A percentile compares a stretch with the other conserved stretches of the same genome.
Evolutionary conservation across 2,113 vertebrate genomes (phyloP).

Genomic region (Reinhardtius hippoglossoides): DNA sequence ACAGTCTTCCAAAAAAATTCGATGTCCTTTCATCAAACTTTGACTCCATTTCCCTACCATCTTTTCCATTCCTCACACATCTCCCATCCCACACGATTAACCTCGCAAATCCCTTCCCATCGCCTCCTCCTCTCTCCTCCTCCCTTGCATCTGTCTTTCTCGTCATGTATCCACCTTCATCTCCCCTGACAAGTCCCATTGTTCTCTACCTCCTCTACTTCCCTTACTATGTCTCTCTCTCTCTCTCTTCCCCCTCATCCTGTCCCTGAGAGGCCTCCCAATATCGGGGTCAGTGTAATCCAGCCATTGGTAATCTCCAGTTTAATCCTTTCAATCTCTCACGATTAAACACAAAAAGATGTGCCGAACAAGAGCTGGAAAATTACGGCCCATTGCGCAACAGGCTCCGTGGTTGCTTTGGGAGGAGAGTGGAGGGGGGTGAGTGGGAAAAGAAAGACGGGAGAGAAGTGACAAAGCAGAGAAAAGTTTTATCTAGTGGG

Average conservation of each 20-base stretch:
- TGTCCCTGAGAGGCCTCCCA: slow-evolving; percentile 48
- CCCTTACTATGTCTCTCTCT: slow-evolving; percentile 34
- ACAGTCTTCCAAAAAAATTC: neutral
- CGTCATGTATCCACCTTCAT: slow-evolving; percentile 36
- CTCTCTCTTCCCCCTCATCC: slow-evolving; percentile 26
- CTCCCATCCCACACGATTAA: slow-evolving; percentile 46
- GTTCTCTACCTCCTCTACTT: slow-evolving; percentile 24
- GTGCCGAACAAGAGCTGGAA: slow-evolving; percentile 64
- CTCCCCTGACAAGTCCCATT: slow-evolving; percentile 24
- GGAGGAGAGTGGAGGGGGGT: slow-evolving; percentile 18
- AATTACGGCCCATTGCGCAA: slow-evolving; percentile 47
- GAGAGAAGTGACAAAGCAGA: slow-evolving; percentile 16
- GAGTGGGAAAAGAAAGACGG: slow-evolving; percentile 9
- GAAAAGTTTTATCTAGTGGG: slow-evolving; percentile 2
- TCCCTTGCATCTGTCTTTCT: slow-evolving; percentile 8
- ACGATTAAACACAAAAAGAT: slow-evolving; percentile 79
- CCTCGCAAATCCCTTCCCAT: slow-evolving; percentile 45
- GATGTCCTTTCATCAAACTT: slow-evolving; percentile 15
- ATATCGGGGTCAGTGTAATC: slow-evolving; percentile 76
- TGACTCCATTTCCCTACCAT: slow-evolving; percentile 1
- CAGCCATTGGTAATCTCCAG: slow-evolving; percentile 68
- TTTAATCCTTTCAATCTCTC: slow-evolving; percentile 76
- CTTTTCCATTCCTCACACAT: slow-evolving; percentile 49
- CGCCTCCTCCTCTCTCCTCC: slow-evolving; percentile 4
- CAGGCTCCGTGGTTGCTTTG: slow-evolving; percentile 1